Conservation (phyloP, 1,140 invertebrate genomes). For the Papilio polytes region DNA sequence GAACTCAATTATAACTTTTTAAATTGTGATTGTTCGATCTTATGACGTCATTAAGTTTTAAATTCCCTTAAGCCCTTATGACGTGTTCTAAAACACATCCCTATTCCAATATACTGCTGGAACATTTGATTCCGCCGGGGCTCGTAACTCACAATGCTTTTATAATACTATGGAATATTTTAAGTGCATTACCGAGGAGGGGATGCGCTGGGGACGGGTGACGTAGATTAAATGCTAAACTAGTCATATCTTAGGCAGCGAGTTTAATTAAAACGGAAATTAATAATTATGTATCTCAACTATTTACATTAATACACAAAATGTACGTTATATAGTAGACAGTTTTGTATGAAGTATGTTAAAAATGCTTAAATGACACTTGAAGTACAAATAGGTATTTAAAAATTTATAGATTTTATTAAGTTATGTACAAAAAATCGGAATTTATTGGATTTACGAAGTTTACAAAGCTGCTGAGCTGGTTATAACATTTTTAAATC, state of each 20-base stretch:
- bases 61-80: constrained; percentile 31
- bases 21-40: constrained; percentile 14
- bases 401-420: background rate
- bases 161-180: constrained; percentile 74
- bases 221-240: constrained; percentile 47
- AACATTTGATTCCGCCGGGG: constrained; percentile 49
- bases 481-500: no score
- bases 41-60: background rate
- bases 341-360: background rate
- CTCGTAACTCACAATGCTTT: constrained; percentile 64
- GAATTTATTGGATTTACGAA: no score
- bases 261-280: constrained; percentile 47
- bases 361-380: background rate
- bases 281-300: constrained; percentile 36
- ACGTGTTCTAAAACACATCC: constrained; percentile 36
- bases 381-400: background rate
- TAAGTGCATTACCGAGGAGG: constrained; percentile 61
- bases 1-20: constrained; percentile 17
- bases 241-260: constrained; percentile 39
- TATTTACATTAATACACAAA: background rate
- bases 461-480: no score
- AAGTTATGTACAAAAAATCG: no score
- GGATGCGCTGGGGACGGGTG: constrained; percentile 43
- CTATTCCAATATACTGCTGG: constrained; percentile 43
- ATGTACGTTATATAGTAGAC: background rate